A percentile compares a stretch with the other conserved stretches of the same genome.
These are phyloP conservation scores for Arctopsyche grandis DNA, from an alignment of 1,140 invertebrate genomes.

Conservation along the genomic window DNA sequence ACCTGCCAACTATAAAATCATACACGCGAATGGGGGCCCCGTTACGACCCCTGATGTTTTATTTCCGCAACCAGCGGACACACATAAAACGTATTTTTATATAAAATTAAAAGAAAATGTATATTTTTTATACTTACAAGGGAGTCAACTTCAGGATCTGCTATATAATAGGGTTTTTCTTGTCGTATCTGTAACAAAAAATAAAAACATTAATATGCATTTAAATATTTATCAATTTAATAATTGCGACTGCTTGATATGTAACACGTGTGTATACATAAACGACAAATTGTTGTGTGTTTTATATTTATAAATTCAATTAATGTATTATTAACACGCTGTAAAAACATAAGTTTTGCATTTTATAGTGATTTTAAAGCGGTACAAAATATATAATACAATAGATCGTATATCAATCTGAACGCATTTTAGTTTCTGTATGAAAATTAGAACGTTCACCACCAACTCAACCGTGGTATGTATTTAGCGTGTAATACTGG, in stretches of 20 bases:
- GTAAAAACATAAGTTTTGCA: too few relatives aligned
- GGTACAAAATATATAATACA: neutral
- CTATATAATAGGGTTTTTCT: slow-evolving; percentile 98
- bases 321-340: neutral
- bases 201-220: slow-evolving; percentile 54
- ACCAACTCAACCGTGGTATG: too few relatives aligned
- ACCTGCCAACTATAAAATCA: slow-evolving; percentile 43
- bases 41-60: slow-evolving; percentile 20
- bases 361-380: neutral
- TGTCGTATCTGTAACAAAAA: slow-evolving; percentile 91
- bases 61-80: slow-evolving; percentile 12
- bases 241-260: too few relatives aligned
- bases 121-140: slow-evolving; percentile 83
- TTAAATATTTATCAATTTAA: slow-evolving; percentile 17
- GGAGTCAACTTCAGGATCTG: slow-evolving; percentile 97
- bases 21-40: slow-evolving; percentile 28
- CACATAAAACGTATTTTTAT: slow-evolving; percentile 1
- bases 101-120: neutral
- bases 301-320: neutral
- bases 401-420: slow-evolving; percentile 13
- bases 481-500: too few relatives aligned
- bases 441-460: neutral
- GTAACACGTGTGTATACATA: too few relatives aligned
- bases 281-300: too few relatives aligned
- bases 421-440: neutral